Conservation (phyloP, 2,113 vertebrate genomes). For the Ia io region DNA sequence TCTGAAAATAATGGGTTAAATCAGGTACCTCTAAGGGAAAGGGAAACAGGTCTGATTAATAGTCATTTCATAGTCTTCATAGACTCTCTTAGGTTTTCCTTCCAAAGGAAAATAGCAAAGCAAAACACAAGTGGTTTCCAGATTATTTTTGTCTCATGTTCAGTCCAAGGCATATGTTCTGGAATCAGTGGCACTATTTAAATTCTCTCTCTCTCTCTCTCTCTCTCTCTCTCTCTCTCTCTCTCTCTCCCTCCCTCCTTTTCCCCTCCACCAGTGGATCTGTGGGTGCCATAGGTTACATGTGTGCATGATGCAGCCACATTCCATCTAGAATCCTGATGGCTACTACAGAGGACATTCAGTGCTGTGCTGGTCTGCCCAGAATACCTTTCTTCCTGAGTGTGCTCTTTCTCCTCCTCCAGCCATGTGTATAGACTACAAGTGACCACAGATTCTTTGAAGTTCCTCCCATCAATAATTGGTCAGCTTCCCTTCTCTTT, state of each 20-base stretch:
- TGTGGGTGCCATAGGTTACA: not conserved
- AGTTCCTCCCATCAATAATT: not conserved
- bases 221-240: not conserved
- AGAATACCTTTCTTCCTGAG: not conserved
- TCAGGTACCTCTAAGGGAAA: not conserved
- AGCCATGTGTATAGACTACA: not conserved
- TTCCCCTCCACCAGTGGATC: not conserved
- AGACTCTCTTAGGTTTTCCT: not conserved
- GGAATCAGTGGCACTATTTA: not conserved
- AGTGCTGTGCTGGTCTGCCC: not conserved
- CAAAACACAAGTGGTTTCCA: not conserved
- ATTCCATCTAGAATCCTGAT: not conserved
- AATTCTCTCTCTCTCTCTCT: not conserved
- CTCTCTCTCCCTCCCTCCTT: no score
- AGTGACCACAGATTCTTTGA: not conserved
- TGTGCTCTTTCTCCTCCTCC: not conserved
- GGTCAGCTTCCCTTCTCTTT: not conserved
- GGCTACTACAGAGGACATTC: not conserved
- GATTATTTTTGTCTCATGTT: not conserved
- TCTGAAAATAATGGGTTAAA: not conserved
- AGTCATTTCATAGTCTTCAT: not conserved
- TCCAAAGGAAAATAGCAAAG: not conserved
- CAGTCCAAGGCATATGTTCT: not conserved
- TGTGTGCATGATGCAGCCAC: not conserved
- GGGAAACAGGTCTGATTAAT: not conserved